Conservation (phyloP, 2,797 vertebrate genomes). For the Karalla daura region DNA sequence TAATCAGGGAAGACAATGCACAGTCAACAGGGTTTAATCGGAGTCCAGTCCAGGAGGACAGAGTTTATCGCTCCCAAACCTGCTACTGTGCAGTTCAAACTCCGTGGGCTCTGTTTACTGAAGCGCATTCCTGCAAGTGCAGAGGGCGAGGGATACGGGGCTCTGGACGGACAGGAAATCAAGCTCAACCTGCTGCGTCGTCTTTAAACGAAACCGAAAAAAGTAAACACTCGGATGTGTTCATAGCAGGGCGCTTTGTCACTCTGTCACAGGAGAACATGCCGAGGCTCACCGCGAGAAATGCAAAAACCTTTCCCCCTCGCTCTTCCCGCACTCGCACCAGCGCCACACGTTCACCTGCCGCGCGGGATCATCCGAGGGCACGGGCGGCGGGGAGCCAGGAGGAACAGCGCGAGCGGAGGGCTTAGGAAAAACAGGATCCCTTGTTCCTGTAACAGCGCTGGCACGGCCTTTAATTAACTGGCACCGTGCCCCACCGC, state of each 20-base stretch:
- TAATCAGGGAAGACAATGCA: conserved; percentile 31
- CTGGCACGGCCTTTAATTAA: conserved; percentile 77
- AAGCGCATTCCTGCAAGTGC: conserved; percentile 16
- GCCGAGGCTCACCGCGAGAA: neutral
- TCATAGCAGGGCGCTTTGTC: conserved; percentile 10
- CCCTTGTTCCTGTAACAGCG: conserved; percentile 69
- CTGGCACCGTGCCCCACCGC: conserved; percentile 66
- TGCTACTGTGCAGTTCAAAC: conserved; percentile 59
- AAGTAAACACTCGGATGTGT: conserved; percentile 9
- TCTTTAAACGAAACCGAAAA: conserved; percentile 7
- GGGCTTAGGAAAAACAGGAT: conserved; percentile 67
- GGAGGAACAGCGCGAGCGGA: conserved; percentile 26
- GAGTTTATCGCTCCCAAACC: conserved; percentile 45
- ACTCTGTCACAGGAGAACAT: neutral
- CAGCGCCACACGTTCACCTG: too few relatives aligned
- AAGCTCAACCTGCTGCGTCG: conserved; percentile 16
- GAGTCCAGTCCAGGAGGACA: conserved; percentile 42
- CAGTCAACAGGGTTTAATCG: conserved; percentile 19
- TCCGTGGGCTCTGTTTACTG: conserved; percentile 47
- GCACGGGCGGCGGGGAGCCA: too few relatives aligned
- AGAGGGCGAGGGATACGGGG: conserved; percentile 18
- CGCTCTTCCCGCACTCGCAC: too few relatives aligned
- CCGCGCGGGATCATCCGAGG: too few relatives aligned
- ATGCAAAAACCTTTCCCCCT: neutral
- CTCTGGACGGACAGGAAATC: conserved; percentile 26